phyloP scores from a whole-genome alignment of 1,140 invertebrate species.

The Trichonephila inaurata region DNA sequence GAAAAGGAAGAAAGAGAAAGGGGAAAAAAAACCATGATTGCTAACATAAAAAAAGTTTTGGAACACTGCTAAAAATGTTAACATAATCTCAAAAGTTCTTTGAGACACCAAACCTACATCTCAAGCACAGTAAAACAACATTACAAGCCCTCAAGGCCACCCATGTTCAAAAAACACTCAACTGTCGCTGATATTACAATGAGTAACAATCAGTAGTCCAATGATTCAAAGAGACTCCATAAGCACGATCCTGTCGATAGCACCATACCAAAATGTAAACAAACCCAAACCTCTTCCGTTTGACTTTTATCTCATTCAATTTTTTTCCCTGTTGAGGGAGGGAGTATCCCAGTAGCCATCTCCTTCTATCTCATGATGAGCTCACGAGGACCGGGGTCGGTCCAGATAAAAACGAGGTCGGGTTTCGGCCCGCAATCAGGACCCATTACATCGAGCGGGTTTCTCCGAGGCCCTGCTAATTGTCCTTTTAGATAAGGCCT shows the following conservation, averaged over 20 bases:
- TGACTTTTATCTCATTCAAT: background rate
- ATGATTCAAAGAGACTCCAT: background rate
- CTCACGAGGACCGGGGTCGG: background rate
- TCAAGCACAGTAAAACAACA: background rate
- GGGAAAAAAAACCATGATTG: no score
- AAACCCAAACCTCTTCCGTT: constrained; percentile 7
- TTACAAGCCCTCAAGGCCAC: background rate
- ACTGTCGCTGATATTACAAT: background rate
- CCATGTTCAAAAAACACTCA: background rate
- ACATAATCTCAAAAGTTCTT: background rate
- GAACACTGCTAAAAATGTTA: background rate
- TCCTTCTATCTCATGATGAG: background rate
- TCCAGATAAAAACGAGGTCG: constrained; percentile 49
- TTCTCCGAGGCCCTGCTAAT: constrained; percentile 48
- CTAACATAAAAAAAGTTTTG: no score
- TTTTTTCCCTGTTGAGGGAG: background rate
- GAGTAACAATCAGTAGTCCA: background rate
- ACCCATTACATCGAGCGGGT: constrained; percentile 47
- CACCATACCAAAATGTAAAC: constrained; percentile 48
- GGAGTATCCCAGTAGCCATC: background rate
- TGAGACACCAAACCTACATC: background rate
- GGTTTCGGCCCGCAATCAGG: constrained; percentile 51
- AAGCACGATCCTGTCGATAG: constrained; percentile 35
- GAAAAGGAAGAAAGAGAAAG: no score
- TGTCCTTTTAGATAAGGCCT: constrained; percentile 55